Percentiles rank a stretch among this genome's conserved stretches.
Evolutionary conservation across 2,888 invertebrate species (phyloP).

Genomic region (Polydrusus pterygomalis): DNA sequence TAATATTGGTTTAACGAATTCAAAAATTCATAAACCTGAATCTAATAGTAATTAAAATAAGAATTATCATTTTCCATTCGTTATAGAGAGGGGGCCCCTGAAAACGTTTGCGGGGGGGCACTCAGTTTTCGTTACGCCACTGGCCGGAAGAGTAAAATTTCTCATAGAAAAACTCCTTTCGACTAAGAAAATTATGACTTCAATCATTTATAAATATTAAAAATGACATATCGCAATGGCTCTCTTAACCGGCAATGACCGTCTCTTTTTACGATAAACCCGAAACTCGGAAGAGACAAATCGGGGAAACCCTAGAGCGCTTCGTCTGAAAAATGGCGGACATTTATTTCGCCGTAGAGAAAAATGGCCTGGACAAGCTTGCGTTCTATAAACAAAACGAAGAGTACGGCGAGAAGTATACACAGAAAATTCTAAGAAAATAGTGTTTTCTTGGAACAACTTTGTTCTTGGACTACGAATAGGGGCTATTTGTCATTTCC

Average conservation of each 20-base stretch:
- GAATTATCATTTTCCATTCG: too few species aligned
- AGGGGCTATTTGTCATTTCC: slow-evolving; percentile 50
- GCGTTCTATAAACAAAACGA: slow-evolving; percentile 56
- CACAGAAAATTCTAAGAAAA: slow-evolving; percentile 49
- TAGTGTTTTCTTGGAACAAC: slow-evolving; percentile 52
- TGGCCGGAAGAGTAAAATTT: too few species aligned
- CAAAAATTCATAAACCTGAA: too few species aligned
- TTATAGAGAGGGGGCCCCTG: too few species aligned
- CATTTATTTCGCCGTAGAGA: slow-evolving; percentile 52
- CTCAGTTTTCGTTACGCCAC: too few species aligned
- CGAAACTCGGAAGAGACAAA: slow-evolving; percentile 52
- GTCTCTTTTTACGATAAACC: slow-evolving; percentile 45
- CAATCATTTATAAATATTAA: slow-evolving; percentile 48
- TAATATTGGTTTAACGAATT: too few species aligned
- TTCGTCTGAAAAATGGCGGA: slow-evolving; percentile 53
- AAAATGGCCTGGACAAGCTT: slow-evolving; percentile 52
- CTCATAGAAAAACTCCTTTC: too few species aligned
- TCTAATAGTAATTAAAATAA: too few species aligned
- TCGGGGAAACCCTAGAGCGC: slow-evolving; percentile 51
- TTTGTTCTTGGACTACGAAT: slow-evolving; percentile 47
- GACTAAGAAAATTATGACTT: slow-evolving; percentile 8
- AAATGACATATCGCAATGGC: slow-evolving; percentile 39
- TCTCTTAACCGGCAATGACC: slow-evolving; percentile 49
- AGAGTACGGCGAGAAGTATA: slow-evolving; percentile 36
- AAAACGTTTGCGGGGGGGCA: too few species aligned